These are phyloP conservation scores for Clinocottus analis DNA, from an alignment of 2,113 vertebrate genomes.

Conservation along the genomic window DNA sequence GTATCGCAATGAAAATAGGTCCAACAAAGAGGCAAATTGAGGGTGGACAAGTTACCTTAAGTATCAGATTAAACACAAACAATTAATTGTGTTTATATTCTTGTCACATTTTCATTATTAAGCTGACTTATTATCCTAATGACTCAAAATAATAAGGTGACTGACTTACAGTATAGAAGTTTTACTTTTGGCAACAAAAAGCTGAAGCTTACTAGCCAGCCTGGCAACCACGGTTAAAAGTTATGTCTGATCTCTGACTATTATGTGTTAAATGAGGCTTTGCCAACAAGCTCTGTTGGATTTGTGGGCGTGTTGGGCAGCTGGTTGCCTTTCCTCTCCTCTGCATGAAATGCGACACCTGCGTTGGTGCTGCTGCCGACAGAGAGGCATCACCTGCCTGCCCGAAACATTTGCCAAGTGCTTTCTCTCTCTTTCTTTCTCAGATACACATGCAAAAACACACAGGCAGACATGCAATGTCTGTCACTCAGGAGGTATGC, in stretches of 20 bases:
- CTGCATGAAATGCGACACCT: conserved; percentile 59
- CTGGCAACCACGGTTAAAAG: neutral
- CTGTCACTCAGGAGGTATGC: conserved; percentile 44
- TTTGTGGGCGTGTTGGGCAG: neutral
- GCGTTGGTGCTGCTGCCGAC: conserved; percentile 31
- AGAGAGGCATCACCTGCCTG: conserved; percentile 64
- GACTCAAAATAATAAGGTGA: neutral
- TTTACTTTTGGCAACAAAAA: neutral
- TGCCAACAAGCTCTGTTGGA: conserved; percentile 6
- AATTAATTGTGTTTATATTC: neutral
- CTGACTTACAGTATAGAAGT: neutral
- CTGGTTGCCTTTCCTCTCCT: conserved; percentile 29
- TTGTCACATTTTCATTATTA: neutral
- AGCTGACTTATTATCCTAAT: neutral
- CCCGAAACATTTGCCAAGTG: conserved; percentile 23
- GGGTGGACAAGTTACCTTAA: no score
- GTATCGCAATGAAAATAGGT: neutral
- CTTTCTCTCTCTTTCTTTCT: neutral
- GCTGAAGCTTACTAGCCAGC: neutral
- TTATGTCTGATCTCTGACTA: neutral
- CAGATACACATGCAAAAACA: conserved; percentile 31
- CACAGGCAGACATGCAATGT: conserved; percentile 7
- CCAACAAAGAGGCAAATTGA: neutral
- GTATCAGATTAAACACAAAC: neutral
- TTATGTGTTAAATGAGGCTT: conserved; percentile 10